Conservation (phyloP, 2,888 invertebrate genomes). For the Gryllus longicercus region DNA sequence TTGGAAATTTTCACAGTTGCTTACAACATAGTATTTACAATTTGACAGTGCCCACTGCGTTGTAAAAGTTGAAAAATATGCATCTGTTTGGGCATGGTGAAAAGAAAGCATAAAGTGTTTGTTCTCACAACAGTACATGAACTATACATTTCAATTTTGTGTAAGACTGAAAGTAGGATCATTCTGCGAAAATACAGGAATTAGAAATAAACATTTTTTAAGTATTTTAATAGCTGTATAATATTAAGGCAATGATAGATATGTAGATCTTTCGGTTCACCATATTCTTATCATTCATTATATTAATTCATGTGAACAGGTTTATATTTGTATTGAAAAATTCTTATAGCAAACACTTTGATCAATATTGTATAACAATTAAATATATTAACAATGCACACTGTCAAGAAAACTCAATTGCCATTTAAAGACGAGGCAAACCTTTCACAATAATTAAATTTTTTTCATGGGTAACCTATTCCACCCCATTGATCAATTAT, state of each 20-base stretch:
- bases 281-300: constrained; percentile 31
- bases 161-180: constrained; percentile 18
- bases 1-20: constrained; percentile 34
- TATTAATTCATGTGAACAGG: constrained; percentile 21
- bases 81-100: constrained; percentile 32
- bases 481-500: background rate
- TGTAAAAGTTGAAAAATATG: constrained; percentile 39
- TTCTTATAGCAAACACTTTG: constrained; percentile 17
- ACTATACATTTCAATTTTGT: constrained; percentile 7
- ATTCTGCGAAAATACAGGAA: constrained; percentile 26
- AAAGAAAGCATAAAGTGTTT: constrained; percentile 26
- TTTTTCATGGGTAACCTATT: background rate
- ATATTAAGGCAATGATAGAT: constrained; percentile 38
- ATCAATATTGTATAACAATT: background rate
- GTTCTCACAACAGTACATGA: background rate
- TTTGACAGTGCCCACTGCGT: constrained; percentile 38
- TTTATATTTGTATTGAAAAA: constrained; percentile 2
- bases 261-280: constrained; percentile 37
- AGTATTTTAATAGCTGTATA: constrained; percentile 35
- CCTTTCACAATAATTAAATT: background rate
- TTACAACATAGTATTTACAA: constrained; percentile 35
- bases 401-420: constrained; percentile 28
- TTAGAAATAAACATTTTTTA: constrained; percentile 29
- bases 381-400: constrained; percentile 30
- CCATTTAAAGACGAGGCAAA: constrained; percentile 5